phyloP scores from a whole-genome alignment of 1,140 invertebrate genomes.

The Oppia nitens region DNA sequence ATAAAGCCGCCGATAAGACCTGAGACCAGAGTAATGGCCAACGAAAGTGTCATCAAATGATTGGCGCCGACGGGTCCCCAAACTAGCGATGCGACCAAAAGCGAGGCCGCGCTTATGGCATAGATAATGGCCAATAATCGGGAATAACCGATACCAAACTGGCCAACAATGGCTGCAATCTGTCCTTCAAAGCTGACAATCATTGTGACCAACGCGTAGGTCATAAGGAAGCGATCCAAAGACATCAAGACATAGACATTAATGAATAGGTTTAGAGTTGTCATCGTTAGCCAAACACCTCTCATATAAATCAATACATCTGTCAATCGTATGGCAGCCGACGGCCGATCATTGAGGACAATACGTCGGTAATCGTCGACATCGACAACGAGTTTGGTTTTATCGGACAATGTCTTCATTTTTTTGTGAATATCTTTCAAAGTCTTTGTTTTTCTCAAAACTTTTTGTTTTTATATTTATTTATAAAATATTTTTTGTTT shows the following conservation, averaged over 20 bases:
- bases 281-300: not conserved
- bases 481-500: too few species aligned
- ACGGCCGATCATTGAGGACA: too few species aligned
- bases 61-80: not conserved
- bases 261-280: not conserved
- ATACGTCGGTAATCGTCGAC: too few species aligned
- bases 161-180: not conserved
- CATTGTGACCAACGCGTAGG: not conserved
- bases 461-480: too few species aligned
- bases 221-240: not conserved
- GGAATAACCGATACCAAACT: not conserved
- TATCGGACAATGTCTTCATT: too few species aligned
- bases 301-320: not conserved
- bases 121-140: not conserved
- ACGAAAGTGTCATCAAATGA: not conserved
- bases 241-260: not conserved
- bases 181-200: not conserved
- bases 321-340: too few species aligned
- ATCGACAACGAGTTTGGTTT: too few species aligned
- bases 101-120: not conserved
- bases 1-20: not conserved
- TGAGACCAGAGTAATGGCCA: not conserved
- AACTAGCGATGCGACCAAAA: not conserved
- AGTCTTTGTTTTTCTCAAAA: too few species aligned
- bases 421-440: too few species aligned